Base-by-base conservation (phyloP, 2,888 invertebrate species). In the Podotricha telesiphe region DNA sequence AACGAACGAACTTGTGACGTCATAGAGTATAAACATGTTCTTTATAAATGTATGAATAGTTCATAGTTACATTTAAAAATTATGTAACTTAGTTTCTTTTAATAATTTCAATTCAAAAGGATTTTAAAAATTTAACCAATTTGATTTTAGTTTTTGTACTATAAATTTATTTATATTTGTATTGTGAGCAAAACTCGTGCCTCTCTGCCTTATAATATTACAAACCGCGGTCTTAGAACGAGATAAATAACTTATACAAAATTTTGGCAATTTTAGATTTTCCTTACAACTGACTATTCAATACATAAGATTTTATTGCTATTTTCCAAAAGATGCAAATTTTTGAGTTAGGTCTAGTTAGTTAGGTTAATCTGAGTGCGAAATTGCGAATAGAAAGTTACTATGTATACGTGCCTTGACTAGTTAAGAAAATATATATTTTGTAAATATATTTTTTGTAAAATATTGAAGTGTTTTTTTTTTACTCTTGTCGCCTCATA, bases 371-470 rank as follows among this genome's bases (percentile, higher is more conserved):
- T 53, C 11, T 34, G 17, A 11, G 11, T 17, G 34, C 55, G n/a
- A 42, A 67, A 53, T 61, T 61, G 53, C 51, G 45, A 67, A 53
- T 19, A 58, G 45, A 53, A 68, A 62, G 61, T 65, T 47, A 51
- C 58, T 62, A 13, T 17, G 67, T 67, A 48, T 65, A 67, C 51
- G 67, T 67, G 67, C 67, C 67, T 67, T 67, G 51, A 53, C 4
- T n/a, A 62, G 48, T 58, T 48, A 65, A 56, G 53, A 66, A 58
- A 48, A 42, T 50, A 61, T 65, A 65, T 72, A 69, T 69, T 72
- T 72, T 69, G 69, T 72, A 72, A 72, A 72, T 72, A 72, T 72
- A 72, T 72, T 69, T 72, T 62, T 71, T 67, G 50, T 34, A 48
- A 68, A 71, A 51, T 47, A 55, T 55, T 55, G 17, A 11, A 1